Evolutionary conservation across 2,888 invertebrate genomes (phyloP), one percentile per base, ranked within the genome.

Genomic region (Elgonia sp.): DNA sequence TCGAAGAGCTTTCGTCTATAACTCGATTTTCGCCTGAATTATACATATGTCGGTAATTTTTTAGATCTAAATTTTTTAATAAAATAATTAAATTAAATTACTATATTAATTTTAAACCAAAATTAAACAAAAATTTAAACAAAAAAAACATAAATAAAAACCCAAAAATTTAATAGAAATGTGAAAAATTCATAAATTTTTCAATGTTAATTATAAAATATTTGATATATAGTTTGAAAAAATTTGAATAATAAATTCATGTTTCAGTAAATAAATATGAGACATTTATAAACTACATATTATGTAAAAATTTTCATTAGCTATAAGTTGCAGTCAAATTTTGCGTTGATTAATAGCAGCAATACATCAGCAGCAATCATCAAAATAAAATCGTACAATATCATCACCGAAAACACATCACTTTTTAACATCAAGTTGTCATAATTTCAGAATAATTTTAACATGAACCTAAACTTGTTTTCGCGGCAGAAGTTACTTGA

Each of bases 341-440:
- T 65, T 18, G 12, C 7, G 39, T n/a, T 65, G 77, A 65, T 77
- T 77, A 77, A 77, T 77, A 55, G 8, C 16, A 21, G 40, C 21
- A 8, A 67, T 77, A 6, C 37, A 40, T 77, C 55, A 55, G 18
- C 16, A n/a, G 37, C 65, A 77, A 77, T 77, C 65, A 77, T 77
- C 55, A 67, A 65, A 77, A 77, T 21, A 77, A 77, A 65, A 14
- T 67, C 10, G 55, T 40, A n/a, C 21, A 67, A 63, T 63, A 62
- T 75, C 39, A 50, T 16, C 46, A 29, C 55, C 55, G 21, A 20
- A 20, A 55, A 53, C 55, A 29, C 16, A 3, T 62, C 16, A 21
- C 42, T 65, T 77, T 53, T 65, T 53, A 39, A 65, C 50, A 20
- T 9, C 9, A 29, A 53, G 12, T 53, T 39, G 63, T 65, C 40